A percentile compares a stretch with the other conserved stretches of the same genome.
Conservation (phyloP, 2,797 vertebrate species). For the Tapera naevia region DNA sequence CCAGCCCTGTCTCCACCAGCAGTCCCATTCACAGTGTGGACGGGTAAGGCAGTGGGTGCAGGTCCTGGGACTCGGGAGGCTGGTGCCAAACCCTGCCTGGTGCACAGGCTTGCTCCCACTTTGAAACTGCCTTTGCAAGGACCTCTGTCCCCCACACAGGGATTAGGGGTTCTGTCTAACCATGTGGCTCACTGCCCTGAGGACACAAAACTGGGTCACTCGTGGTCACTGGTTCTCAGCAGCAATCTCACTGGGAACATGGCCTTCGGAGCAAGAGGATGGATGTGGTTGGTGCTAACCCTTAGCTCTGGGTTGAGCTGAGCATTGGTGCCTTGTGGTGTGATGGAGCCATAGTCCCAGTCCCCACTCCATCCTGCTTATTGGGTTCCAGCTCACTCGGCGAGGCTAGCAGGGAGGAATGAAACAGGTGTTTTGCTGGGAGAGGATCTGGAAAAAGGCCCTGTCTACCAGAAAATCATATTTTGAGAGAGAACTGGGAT, state of each 20-base stretch:
- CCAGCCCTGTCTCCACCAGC: slow-evolving; percentile 89
- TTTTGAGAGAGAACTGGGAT: neutral
- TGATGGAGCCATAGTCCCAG: neutral
- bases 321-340: neutral
- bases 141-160: accelerated
- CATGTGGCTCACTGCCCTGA: neutral
- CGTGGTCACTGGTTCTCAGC: neutral
- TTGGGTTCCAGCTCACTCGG: neutral
- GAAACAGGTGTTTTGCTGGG: neutral
- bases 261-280: neutral
- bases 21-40: slow-evolving; percentile 88
- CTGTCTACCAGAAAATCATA: neutral
- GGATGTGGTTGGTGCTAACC: neutral
- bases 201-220: neutral
- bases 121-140: neutral
- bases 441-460: neutral
- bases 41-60: slow-evolving; percentile 77
- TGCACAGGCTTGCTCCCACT: neutral
- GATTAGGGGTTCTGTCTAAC: neutral
- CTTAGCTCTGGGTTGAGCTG: neutral
- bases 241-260: neutral
- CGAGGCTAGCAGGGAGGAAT: neutral
- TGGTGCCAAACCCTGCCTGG: neutral
- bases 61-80: neutral
- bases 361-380: neutral